These are phyloP conservation scores for Onychorhynchus coronatus DNA, from an alignment of 2,113 vertebrate genomes.

Conservation along the genomic window DNA sequence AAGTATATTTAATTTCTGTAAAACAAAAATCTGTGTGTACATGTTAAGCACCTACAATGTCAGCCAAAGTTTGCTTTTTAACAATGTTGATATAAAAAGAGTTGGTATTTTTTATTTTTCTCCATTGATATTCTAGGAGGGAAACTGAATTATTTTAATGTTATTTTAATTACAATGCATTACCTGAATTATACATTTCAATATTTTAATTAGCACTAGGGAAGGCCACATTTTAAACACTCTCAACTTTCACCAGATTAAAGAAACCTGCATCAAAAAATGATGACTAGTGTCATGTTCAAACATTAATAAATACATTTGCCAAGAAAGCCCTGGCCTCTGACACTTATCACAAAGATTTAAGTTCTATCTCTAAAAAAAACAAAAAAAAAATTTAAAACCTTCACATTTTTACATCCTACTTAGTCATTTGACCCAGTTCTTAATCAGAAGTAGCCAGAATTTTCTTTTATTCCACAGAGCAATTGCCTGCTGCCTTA, in stretches of 20 bases:
- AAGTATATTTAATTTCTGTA: neutral
- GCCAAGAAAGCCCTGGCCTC: neutral
- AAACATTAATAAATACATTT: neutral
- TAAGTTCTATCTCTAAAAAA: neutral
- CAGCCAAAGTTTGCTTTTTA: neutral
- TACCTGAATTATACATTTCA: neutral
- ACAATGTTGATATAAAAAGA: neutral
- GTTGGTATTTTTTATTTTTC: neutral
- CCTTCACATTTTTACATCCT: slow-evolving; percentile 15
- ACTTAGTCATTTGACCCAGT: slow-evolving; percentile 62
- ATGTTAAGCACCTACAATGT: neutral
- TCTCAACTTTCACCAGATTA: neutral
- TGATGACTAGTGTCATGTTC: neutral
- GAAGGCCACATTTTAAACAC: neutral
- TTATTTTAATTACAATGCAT: neutral
- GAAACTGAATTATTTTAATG: neutral
- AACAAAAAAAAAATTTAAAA: neutral
- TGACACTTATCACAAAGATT: neutral
- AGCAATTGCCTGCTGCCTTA: neutral
- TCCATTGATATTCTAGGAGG: neutral
- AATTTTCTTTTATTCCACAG: slow-evolving; percentile 29
- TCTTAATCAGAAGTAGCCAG: slow-evolving; percentile 43
- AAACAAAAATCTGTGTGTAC: neutral
- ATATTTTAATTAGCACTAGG: neutral
- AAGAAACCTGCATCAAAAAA: neutral